Percentiles rank a stretch among this genome's conserved stretches.
These are phyloP conservation scores for Cephus spinipes DNA, from an alignment of 2,888 invertebrate species.

Conservation along the genomic window DNA sequence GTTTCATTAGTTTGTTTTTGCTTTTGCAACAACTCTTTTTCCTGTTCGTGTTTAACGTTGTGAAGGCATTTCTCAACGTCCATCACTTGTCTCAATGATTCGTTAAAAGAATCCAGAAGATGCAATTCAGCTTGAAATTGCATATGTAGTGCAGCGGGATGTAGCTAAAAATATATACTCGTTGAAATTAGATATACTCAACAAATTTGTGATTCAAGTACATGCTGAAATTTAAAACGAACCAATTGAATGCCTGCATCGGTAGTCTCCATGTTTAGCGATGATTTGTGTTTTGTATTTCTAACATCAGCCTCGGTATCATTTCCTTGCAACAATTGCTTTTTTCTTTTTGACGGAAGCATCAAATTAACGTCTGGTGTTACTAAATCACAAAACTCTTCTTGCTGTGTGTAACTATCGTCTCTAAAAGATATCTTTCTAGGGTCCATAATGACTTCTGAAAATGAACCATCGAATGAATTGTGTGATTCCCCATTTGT, in stretches of 20 bases:
- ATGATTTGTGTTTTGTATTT: slow-evolving; percentile 22
- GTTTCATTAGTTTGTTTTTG: slow-evolving; percentile 46
- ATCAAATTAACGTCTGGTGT: slow-evolving; percentile 59
- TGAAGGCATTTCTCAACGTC: slow-evolving; percentile 69
- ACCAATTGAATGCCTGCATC: slow-evolving; percentile 43
- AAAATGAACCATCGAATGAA: slow-evolving; percentile 39
- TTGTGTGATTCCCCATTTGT: slow-evolving; percentile 38
- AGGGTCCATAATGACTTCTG: slow-evolving; percentile 54
- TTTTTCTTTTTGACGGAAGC: slow-evolving; percentile 50
- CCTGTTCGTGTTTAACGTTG: slow-evolving; percentile 45
- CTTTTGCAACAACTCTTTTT: slow-evolving; percentile 41
- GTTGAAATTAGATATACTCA: neutral
- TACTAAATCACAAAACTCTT: slow-evolving; percentile 57
- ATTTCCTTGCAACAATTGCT: slow-evolving; percentile 35
- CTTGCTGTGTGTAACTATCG: slow-evolving; percentile 51
- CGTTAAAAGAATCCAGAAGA: slow-evolving; percentile 72
- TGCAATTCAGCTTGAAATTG: slow-evolving; percentile 74
- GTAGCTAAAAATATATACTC: slow-evolving; percentile 38
- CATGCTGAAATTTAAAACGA: neutral
- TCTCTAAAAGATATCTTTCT: slow-evolving; percentile 60
- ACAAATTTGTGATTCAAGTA: neutral
- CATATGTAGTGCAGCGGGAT: slow-evolving; percentile 70
- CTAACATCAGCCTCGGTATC: slow-evolving; percentile 15
- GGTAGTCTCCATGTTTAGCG: slow-evolving; percentile 10
- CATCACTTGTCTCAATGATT: slow-evolving; percentile 71